Base-by-base conservation (phyloP, 2,113 vertebrate genomes). In the Leptodactylus fuscus region DNA sequence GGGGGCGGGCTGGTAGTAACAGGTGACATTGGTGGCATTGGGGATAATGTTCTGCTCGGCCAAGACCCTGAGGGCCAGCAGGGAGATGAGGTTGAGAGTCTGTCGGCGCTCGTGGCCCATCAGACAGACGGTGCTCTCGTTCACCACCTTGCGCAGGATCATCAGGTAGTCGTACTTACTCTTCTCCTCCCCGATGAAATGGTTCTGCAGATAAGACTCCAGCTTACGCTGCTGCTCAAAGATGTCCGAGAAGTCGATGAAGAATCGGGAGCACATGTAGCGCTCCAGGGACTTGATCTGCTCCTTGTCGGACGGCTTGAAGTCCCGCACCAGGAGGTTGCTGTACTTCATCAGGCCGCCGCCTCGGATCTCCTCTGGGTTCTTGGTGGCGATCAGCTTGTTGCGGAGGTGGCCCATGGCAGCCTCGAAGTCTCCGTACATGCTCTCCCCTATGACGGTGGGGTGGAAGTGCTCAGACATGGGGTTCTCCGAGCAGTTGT, bases 261-360 rank as follows among this genome's bases (percentile, higher is more conserved):
- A 99, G 91, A 99, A 99, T 32, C 98, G 92, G 0, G 98, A 99
- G 80, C 98, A 99, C 98, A 99, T 99, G 91, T 99, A 99, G 1
- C 97, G 95, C 91, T 99, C 98, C 16, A 99, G 88, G 0, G 88
- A 95, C 88, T 98, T 98, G 91, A 99, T 97, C 88, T 97, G 95
- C 1, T 96, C 93, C 90, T 96, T 94, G 81, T 95, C 94, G 5
- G 94, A 94, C 6, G 98, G 96, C 87, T 88, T 91, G 87, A 99
- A 99, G 89, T 97, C 96, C 41, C 97, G 93, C 62, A 99, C 96
- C 5, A 99, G 94, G 32, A 99, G 96, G 87, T 98, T 98, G 92
- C 97, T 98, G 27, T 99, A 99, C 85, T 99, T 99, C 16, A 99
- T 95, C 48, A 99, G 95, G 22, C 98, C 98, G 0, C 98, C 97